Percentiles rank a stretch among this genome's conserved stretches.
These are phyloP conservation scores for Heliothis subflexa DNA, from an alignment of 1,140 invertebrate genomes.

Conservation along the genomic window DNA sequence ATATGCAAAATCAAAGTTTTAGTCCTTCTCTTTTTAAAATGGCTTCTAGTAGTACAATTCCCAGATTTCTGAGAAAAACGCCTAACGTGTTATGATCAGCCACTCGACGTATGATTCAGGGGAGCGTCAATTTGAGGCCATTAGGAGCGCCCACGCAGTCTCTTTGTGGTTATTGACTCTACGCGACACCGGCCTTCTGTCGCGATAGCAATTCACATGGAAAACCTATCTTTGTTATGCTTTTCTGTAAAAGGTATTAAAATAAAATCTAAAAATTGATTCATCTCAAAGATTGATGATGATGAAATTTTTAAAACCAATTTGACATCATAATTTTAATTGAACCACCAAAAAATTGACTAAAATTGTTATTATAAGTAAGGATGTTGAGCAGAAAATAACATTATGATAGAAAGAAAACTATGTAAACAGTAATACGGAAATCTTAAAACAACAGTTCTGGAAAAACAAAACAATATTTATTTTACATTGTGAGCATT, in stretches of 20 bases:
- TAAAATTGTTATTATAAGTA: not conserved
- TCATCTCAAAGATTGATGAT: too few species aligned
- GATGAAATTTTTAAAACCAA: too few species aligned
- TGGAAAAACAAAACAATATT: not conserved
- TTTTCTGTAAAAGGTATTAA: too few species aligned
- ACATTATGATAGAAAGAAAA: too few species aligned
- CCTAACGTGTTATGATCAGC: not conserved
- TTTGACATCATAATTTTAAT: too few species aligned
- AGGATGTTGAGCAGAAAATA: too few species aligned
- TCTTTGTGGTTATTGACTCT: conserved; percentile 33
- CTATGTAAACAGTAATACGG: not conserved
- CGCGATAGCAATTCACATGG: too few species aligned
- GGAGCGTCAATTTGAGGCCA: not conserved
- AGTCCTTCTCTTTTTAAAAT: not conserved
- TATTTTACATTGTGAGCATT: not conserved
- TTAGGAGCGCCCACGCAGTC: conserved; percentile 25
- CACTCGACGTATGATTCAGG: conserved; percentile 15
- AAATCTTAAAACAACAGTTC: conserved; percentile 1
- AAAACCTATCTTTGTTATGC: too few species aligned
- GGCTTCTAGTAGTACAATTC: not conserved
- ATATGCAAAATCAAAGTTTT: too few species aligned
- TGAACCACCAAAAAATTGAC: not conserved
- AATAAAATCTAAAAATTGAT: too few species aligned
- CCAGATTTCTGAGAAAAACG: not conserved
- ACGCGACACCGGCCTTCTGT: not conserved